These are phyloP conservation scores for Pangasius macronema DNA, from an alignment of 2,797 vertebrate species.

Conservation along the genomic window DNA sequence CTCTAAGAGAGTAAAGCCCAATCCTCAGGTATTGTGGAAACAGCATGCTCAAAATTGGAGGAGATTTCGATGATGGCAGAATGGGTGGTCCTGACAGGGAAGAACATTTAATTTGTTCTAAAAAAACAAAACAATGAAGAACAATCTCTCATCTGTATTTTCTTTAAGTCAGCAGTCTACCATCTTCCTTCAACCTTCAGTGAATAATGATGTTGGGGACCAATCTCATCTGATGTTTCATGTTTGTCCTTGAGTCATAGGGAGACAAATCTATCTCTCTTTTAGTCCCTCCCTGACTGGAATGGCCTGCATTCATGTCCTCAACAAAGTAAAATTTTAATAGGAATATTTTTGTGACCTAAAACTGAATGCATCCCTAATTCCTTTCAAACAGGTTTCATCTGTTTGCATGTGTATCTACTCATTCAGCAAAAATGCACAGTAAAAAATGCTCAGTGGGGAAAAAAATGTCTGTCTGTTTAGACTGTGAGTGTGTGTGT, in stretches of 20 bases:
- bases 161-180: neutral
- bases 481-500: neutral
- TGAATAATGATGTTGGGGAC: conserved; percentile 14
- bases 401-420: neutral
- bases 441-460: neutral
- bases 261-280: neutral
- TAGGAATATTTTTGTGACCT: neutral
- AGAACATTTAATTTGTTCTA: conserved; percentile 10
- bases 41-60: neutral
- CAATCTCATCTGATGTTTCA: conserved; percentile 5
- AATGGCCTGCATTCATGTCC: neutral
- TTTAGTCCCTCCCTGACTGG: neutral
- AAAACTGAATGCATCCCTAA: neutral
- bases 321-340: neutral
- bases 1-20: neutral
- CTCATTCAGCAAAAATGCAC: neutral
- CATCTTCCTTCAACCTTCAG: neutral
- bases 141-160: neutral
- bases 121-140: conserved; percentile 4
- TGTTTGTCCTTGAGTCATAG: neutral
- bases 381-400: neutral
- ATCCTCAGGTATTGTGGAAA: neutral
- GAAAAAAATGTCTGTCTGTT: neutral
- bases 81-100: neutral
- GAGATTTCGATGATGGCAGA: neutral